These are phyloP conservation scores for Lysiphlebus fabarum DNA, from an alignment of 1,140 invertebrate genomes.

Conservation along the genomic window DNA sequence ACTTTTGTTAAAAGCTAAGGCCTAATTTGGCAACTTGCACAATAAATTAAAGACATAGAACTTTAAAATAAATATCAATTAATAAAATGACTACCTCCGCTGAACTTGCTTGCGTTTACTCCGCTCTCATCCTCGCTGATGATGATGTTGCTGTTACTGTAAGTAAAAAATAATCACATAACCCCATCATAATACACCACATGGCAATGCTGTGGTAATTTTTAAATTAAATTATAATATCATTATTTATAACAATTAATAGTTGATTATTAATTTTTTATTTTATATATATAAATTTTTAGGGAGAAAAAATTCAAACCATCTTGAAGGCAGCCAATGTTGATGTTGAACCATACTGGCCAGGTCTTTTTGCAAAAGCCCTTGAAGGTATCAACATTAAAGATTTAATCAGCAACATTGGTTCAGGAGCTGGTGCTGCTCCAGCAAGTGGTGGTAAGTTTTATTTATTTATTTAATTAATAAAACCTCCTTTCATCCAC, in stretches of 20 bases:
- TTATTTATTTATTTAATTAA: conserved; percentile 1
- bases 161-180: conserved; percentile 58
- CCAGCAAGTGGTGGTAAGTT: conserved; percentile 64
- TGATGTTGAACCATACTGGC: conserved; percentile 98
- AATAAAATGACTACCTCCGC: conserved; percentile 78
- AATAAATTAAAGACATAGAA: conserved; percentile 39
- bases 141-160: conserved; percentile 97
- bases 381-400: conserved; percentile 93
- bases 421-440: conserved; percentile 84
- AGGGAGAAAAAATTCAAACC: conserved; percentile 97
- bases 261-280: not conserved
- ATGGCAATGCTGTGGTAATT: too few species aligned
- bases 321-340: conserved; percentile 96
- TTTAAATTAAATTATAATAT: too few species aligned
- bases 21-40: conserved; percentile 83
- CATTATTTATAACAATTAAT: too few species aligned
- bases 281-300: conserved; percentile 34
- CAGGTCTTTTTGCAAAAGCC: conserved; percentile 95
- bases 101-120: conserved; percentile 97
- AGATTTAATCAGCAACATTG: conserved; percentile 91
- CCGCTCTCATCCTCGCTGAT: conserved; percentile 92
- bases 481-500: conserved; percentile 48
- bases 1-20: conserved; percentile 69
- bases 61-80: conserved; percentile 48
- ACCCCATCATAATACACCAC: too few species aligned